Evolutionary conservation across 2,888 invertebrate species (phyloP).

Genomic region (Ochropleura leucogaster): DNA sequence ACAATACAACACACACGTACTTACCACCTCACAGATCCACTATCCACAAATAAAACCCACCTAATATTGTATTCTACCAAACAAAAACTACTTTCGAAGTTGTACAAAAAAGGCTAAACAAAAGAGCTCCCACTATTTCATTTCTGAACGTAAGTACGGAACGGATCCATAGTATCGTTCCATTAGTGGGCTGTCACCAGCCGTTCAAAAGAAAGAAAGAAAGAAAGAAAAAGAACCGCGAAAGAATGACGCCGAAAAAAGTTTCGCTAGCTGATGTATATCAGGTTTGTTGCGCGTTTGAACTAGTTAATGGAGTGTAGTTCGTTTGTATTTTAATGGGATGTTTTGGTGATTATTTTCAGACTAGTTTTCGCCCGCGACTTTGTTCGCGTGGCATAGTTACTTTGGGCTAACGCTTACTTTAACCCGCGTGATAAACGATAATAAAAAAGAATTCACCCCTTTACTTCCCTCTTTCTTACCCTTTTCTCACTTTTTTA

Average conservation of each 20-base stretch:
- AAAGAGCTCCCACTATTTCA: constrained; percentile 77
- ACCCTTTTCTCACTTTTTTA: too few relatives aligned
- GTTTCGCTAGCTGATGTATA: constrained; percentile 67
- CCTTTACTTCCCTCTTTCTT: too few relatives aligned
- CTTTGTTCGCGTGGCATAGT: too few relatives aligned
- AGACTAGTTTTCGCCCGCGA: too few relatives aligned
- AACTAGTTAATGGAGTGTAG: constrained; percentile 56
- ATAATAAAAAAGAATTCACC: too few relatives aligned
- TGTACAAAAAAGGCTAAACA: constrained; percentile 68
- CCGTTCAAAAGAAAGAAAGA: constrained; percentile 76
- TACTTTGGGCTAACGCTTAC: too few relatives aligned
- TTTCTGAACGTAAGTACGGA: constrained; percentile 75
- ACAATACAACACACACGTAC: background rate
- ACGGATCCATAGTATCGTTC: constrained; percentile 81
- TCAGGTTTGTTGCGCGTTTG: constrained; percentile 57
- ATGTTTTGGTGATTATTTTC: constrained; percentile 26
- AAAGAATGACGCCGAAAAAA: constrained; percentile 68
- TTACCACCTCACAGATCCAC: background rate
- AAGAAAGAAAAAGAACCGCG: constrained; percentile 73
- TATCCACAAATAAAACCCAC: constrained; percentile 36
- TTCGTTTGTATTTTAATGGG: constrained; percentile 49
- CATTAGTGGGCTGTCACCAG: constrained; percentile 87
- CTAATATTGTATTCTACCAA: constrained; percentile 48
- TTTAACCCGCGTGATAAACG: too few relatives aligned
- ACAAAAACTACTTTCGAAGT: constrained; percentile 59